These are phyloP conservation scores for Lethenteron reissneri DNA, from an alignment of 2,113 vertebrate species.

Conservation along the genomic window DNA sequence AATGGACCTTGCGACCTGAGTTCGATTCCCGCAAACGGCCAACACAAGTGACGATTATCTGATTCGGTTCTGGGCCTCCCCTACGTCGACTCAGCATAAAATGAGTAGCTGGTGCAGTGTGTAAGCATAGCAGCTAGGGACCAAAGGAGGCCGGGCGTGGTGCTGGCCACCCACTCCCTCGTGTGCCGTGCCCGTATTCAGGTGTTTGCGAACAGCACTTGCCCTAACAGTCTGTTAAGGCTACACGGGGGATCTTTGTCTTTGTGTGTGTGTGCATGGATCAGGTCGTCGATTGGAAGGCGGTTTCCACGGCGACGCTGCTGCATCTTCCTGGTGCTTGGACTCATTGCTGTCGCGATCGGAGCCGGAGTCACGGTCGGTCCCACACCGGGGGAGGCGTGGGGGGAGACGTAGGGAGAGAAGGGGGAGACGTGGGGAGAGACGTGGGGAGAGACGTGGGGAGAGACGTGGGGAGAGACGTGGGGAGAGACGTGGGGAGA, in stretches of 20 bases:
- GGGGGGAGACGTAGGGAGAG: too few relatives aligned
- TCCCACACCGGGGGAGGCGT: constrained; percentile 10
- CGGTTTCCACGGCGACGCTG: constrained; percentile 82
- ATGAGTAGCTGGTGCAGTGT: background rate
- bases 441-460: too few relatives aligned
- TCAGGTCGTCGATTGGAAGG: constrained; percentile 89
- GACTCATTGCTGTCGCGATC: constrained; percentile 94
- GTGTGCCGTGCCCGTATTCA: background rate
- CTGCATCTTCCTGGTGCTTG: constrained; percentile 80
- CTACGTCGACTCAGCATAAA: too few relatives aligned
- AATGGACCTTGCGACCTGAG: too few relatives aligned
- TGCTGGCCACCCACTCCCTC: background rate
- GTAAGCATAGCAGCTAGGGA: background rate
- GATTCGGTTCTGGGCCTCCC: too few relatives aligned
- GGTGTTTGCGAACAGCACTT: background rate
- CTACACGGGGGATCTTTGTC: too few relatives aligned
- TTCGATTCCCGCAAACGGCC: too few relatives aligned
- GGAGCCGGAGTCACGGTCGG: constrained; percentile 90
- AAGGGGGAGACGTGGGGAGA: too few relatives aligned
- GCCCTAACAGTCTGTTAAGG: background rate
- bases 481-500: too few relatives aligned
- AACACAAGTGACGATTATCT: too few relatives aligned
- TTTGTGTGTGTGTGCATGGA: constrained; percentile 10
- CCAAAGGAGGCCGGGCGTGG: background rate
- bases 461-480: too few relatives aligned